Conservation (phyloP, 2,888 invertebrate genomes). For the Osmoderma eremita region DNA sequence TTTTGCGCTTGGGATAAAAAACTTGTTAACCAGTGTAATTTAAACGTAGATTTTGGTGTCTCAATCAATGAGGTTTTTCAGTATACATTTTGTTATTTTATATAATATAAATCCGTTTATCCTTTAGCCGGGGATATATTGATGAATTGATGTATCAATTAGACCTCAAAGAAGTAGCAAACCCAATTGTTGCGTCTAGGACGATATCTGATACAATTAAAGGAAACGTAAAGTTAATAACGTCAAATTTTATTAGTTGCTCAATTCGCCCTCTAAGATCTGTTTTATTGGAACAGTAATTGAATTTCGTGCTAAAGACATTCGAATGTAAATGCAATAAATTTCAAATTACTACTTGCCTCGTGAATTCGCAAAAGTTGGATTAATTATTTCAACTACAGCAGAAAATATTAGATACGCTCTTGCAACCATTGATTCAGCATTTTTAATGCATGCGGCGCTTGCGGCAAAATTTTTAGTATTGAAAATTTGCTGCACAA, state of each 20-base stretch:
- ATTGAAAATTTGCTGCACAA: slow-evolving; percentile 20
- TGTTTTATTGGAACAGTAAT: slow-evolving; percentile 11
- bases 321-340: slow-evolving; percentile 4
- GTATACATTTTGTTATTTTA: too few species aligned
- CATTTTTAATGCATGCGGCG: slow-evolving; percentile 12
- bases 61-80: too few species aligned
- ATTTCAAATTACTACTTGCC: slow-evolving; percentile 14
- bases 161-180: slow-evolving; percentile 10
- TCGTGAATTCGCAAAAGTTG: slow-evolving; percentile 7
- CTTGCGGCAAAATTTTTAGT: background rate
- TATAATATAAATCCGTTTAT: too few species aligned
- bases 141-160: background rate
- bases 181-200: slow-evolving; percentile 1
- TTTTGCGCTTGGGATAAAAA: too few species aligned
- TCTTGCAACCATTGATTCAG: background rate
- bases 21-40: too few species aligned
- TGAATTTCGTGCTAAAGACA: slow-evolving; percentile 9
- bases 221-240: background rate
- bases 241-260: slow-evolving; percentile 9
- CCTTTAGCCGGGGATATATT: background rate
- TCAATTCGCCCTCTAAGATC: slow-evolving; percentile 2
- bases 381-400: slow-evolving; percentile 21
- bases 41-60: too few species aligned
- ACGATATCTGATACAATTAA: slow-evolving; percentile 11
- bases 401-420: slow-evolving; percentile 2